Conservation (phyloP, 2,888 invertebrate genomes). For the Cloeon dipterum region DNA sequence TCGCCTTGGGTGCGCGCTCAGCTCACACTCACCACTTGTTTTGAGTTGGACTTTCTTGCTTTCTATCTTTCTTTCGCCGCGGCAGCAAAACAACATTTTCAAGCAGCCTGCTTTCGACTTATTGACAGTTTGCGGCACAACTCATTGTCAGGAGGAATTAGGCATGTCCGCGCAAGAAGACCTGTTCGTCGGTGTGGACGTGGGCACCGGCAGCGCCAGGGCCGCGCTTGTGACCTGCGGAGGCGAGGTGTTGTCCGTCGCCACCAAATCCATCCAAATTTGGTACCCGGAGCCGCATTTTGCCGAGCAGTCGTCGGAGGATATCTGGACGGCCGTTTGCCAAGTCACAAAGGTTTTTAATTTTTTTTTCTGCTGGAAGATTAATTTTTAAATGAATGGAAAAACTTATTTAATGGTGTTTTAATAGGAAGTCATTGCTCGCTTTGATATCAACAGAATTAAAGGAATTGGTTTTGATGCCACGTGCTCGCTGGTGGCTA, state of each 20-base stretch:
- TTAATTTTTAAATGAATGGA: no score
- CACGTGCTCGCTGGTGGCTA: slow-evolving; percentile 73
- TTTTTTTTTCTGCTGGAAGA: no score
- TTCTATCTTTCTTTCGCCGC: no score
- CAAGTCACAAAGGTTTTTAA: slow-evolving; percentile 51
- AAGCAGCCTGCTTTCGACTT: no score
- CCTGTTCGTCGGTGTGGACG: slow-evolving; percentile 82
- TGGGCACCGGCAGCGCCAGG: slow-evolving; percentile 77
- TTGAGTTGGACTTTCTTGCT: no score
- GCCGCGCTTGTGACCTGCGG: slow-evolving; percentile 50
- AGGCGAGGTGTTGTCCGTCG: slow-evolving; percentile 40
- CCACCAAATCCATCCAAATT: slow-evolving; percentile 41
- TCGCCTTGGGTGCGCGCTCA: no score
- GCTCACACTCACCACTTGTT: no score
- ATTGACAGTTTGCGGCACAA: no score
- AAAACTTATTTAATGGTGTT: slow-evolving; percentile 2
- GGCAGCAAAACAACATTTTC: no score
- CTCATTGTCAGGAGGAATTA: no score
- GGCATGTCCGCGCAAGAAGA: no score
- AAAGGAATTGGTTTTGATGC: slow-evolving; percentile 88
- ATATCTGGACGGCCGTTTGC: slow-evolving; percentile 65
- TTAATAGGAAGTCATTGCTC: slow-evolving; percentile 31
- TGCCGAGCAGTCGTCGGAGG: slow-evolving; percentile 76
- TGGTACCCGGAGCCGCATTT: slow-evolving; percentile 54
- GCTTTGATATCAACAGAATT: slow-evolving; percentile 25